These are phyloP conservation scores for Globicephala melas DNA, from an alignment of 2,113 vertebrate species.

Conservation along the genomic window DNA sequence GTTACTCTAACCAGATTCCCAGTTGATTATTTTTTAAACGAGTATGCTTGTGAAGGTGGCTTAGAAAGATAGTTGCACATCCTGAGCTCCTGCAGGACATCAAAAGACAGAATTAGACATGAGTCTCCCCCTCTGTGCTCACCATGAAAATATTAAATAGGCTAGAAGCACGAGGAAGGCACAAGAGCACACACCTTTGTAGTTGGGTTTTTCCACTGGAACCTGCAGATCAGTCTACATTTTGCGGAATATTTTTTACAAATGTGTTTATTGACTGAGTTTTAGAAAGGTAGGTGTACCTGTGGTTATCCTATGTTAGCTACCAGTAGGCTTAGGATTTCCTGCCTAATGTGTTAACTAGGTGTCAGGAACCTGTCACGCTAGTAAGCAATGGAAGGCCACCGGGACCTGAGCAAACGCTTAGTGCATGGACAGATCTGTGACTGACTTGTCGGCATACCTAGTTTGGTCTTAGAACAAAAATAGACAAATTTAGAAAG, in stretches of 20 bases:
- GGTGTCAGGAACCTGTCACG: constrained; percentile 29
- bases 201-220: constrained; percentile 52
- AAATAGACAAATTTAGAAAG: constrained; percentile 36
- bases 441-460: not conserved
- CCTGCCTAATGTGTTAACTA: constrained; percentile 41
- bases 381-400: not conserved
- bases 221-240: constrained; percentile 54
- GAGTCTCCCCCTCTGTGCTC: constrained; percentile 60
- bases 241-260: constrained; percentile 68
- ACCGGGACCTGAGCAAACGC: not conserved
- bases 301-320: constrained; percentile 52
- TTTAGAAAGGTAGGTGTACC: constrained; percentile 48
- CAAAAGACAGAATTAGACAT: constrained; percentile 71
- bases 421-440: not conserved
- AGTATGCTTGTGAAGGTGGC: constrained; percentile 48
- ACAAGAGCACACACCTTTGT: constrained; percentile 61
- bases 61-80: constrained; percentile 48
- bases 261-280: constrained; percentile 63
- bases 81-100: constrained; percentile 55
- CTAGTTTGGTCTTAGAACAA: constrained; percentile 49
- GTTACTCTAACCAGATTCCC: constrained; percentile 38
- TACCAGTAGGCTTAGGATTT: constrained; percentile 42
- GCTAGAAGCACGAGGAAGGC: constrained; percentile 34
- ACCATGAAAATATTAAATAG: constrained; percentile 70
- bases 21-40: constrained; percentile 60